Conservation (phyloP, 2,797 vertebrate genomes). For the Diplodus puntazzo region DNA sequence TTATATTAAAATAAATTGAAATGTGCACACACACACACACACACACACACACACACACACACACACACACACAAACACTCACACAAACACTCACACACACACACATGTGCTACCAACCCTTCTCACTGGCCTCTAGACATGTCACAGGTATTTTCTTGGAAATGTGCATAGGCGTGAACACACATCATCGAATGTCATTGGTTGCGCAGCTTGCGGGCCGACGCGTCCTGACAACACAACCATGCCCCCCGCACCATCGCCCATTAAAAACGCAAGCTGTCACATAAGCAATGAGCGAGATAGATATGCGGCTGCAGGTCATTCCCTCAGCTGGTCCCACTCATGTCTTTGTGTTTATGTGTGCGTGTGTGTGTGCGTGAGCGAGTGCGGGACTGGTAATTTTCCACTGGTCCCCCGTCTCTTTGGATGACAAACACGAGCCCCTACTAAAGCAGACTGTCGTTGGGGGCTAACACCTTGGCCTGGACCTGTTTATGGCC, state of each 20-base stretch:
- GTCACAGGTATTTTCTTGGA: slow-evolving; percentile 72
- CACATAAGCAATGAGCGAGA: slow-evolving; percentile 77
- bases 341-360: slow-evolving; percentile 54
- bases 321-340: slow-evolving; percentile 60
- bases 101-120: background rate
- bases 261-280: slow-evolving; percentile 85
- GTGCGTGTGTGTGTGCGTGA: slow-evolving; percentile 63
- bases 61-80: background rate
- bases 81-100: slow-evolving; percentile 14
- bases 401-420: slow-evolving; percentile 86
- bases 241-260: slow-evolving; percentile 79
- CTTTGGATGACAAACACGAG: slow-evolving; percentile 82
- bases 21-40: background rate
- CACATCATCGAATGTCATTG: slow-evolving; percentile 70
- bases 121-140: slow-evolving; percentile 40
- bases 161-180: slow-evolving; percentile 72
- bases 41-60: slow-evolving; percentile 12
- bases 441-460: slow-evolving; percentile 76
- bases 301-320: slow-evolving; percentile 79
- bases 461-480: slow-evolving; percentile 75
- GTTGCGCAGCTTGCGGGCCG: slow-evolving; percentile 75
- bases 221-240: slow-evolving; percentile 84
- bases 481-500: slow-evolving; percentile 81
- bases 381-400: slow-evolving; percentile 84
- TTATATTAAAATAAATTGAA: background rate